A percentile compares a stretch with the other conserved stretches of the same genome.
Conservation (phyloP, 2,113 vertebrate genomes). For the Lepisosteus oculatus region DNA sequence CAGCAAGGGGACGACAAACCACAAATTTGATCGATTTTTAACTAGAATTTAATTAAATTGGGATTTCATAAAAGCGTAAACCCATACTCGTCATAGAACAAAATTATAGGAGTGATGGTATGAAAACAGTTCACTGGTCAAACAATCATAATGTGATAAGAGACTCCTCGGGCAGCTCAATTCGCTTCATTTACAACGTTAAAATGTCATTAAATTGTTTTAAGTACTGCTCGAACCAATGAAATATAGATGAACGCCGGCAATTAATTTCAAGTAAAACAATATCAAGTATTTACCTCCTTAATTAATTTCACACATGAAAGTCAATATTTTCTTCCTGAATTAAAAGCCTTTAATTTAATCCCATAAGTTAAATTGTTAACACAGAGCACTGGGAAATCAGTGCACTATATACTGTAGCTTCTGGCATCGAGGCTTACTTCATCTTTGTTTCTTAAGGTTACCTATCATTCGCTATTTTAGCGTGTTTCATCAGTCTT, state of each 20-base stretch:
- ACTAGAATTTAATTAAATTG: not conserved
- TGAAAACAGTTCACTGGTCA: not conserved
- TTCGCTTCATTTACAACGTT: constrained; percentile 1
- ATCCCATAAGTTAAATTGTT: not conserved
- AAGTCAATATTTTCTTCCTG: not conserved
- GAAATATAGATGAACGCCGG: not conserved
- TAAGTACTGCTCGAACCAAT: not conserved
- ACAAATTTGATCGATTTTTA: not conserved
- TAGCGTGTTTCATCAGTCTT: too few relatives aligned
- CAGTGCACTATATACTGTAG: too few relatives aligned
- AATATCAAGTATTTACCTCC: too few relatives aligned
- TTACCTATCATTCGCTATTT: too few relatives aligned
- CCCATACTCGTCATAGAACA: not conserved
- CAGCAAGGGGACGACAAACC: not conserved
- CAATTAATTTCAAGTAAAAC: too few relatives aligned
- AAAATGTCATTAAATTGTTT: not conserved
- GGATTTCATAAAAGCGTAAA: not conserved
- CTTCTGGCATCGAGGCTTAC: too few relatives aligned
- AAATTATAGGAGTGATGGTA: not conserved
- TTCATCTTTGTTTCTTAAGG: too few relatives aligned
- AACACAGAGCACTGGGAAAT: not conserved
- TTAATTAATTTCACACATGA: constrained; percentile 3
- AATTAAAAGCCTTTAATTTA: not conserved
- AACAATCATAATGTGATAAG: not conserved
- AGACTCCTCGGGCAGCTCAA: not conserved